Conservation (phyloP, 37 sponge, comb jelly and placozoan species). For the Diacarnus erythraeanus region DNA sequence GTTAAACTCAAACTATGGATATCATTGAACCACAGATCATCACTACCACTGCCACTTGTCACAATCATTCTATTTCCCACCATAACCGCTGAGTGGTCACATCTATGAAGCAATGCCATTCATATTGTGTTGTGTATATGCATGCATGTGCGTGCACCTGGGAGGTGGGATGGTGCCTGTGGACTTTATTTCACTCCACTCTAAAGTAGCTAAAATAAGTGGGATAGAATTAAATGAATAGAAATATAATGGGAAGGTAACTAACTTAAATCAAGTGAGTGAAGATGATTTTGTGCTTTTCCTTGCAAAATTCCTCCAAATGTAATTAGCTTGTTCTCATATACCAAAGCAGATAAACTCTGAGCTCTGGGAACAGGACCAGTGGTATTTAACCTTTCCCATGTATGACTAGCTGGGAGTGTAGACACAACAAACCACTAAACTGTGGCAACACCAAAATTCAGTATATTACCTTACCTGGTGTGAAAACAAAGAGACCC, state of each 20-base stretch:
- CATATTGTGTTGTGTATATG: not conserved
- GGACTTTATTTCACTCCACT: conserved; percentile 28
- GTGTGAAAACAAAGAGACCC: conserved; percentile 39
- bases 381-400: conserved; percentile 31
- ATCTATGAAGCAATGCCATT: conserved; percentile 21
- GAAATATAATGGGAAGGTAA: not conserved
- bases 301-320: conserved; percentile 75
- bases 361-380: conserved; percentile 47
- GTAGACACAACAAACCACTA: not conserved
- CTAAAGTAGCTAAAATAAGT: conserved; percentile 19
- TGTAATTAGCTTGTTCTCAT: conserved; percentile 37
- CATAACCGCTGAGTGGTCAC: conserved; percentile 64
- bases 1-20: conserved; percentile 32
- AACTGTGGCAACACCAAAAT: not conserved
- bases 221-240: not conserved
- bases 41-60: conserved; percentile 56
- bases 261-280: conserved; percentile 31
- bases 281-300: conserved; percentile 31
- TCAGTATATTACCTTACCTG: conserved; percentile 26
- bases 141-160: not conserved
- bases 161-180: conserved; percentile 42
- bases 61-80: conserved; percentile 44
- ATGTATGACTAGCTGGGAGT: conserved; percentile 24
- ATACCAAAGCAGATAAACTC: conserved; percentile 43
- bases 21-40: conserved; percentile 64